phyloP scores from a whole-genome alignment of 2,113 vertebrate species.

The Mirounga angustirostris region DNA sequence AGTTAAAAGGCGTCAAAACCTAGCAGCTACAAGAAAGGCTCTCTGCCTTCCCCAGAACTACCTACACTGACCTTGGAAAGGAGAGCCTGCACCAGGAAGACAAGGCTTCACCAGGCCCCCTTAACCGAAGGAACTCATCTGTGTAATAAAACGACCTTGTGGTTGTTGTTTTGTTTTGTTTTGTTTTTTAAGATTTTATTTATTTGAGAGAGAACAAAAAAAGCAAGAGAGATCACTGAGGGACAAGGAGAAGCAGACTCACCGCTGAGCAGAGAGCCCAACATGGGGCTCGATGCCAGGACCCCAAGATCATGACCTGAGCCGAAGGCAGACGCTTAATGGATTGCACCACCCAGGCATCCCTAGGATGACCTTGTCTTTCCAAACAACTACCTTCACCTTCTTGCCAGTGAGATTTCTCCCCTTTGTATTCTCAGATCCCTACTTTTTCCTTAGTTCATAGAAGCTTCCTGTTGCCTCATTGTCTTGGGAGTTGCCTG shows the following conservation, averaged over 20 bases:
- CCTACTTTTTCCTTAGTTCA: not conserved
- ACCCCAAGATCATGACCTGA: too few species aligned
- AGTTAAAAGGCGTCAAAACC: not conserved
- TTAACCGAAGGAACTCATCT: not conserved
- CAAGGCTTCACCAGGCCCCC: not conserved
- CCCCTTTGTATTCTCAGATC: not conserved
- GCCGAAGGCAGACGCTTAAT: too few species aligned
- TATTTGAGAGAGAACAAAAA: too few species aligned
- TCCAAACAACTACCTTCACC: not conserved
- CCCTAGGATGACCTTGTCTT: not conserved
- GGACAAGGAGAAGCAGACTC: too few species aligned
- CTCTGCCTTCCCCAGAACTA: not conserved
- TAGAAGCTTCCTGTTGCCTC: not conserved
- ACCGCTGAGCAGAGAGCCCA: too few species aligned
- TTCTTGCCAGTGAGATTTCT: not conserved
- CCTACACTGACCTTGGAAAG: not conserved
- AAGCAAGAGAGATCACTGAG: too few species aligned
- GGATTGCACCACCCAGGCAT: too few species aligned
- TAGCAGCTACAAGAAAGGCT: not conserved
- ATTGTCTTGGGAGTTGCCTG: not conserved
- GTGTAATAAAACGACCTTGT: not conserved
- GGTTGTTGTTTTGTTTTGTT: too few species aligned
- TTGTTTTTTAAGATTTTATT: too few species aligned
- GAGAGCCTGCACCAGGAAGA: rapidly evolving
- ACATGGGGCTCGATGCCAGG: too few species aligned